Evolutionary conservation across 2,888 invertebrate species (phyloP), one percentile per base, ranked within the genome.

Genomic region (Blastobasis lacticolella): DNA sequence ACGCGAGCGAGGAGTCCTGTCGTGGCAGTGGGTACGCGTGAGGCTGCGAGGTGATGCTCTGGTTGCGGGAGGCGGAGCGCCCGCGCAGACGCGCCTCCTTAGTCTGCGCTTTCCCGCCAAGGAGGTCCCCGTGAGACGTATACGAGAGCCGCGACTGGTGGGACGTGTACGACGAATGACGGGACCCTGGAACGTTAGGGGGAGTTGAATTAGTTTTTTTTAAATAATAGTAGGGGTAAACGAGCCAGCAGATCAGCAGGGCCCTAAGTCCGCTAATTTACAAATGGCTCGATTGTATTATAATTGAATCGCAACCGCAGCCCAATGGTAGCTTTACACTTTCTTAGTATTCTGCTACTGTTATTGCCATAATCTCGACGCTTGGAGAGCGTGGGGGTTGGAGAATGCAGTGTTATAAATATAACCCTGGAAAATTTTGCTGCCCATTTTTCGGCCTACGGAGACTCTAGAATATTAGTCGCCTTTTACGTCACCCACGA

Each of bases 121-220:
- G 90, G 62, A 96, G 90, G 89, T 97, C 97, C 49, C 94, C 96
- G 82, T 97, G 97, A 41, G 97, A 97, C 59, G 96, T 97, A 81
- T 97, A 97, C 53, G 97, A 97, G 72, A 97, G 91, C 66, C 96
- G 91, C 54, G 97, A 97, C 70, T 96, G 96, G 81, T 97, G 97
- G 57, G 97, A 97, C 64, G 97, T 97, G 88, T 97, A 97, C 67
- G 97, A 97, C 62, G 96, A 97, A 85, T 97, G 97, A 64, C 97
- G 92, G 61, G 97, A 95, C 66, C 95, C 95, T 89, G 86, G 57
- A 69, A 66, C 48, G 42, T 45, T 42, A n/a, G n/a, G 42, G 8
- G 42, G 42, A 42, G 42, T n/a, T 42, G 7, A 6, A 8, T 42
- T 8, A 40, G 40, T 40, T 40, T 40, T 40, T 40, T 40, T 8